These are phyloP conservation scores for Tonatia bakeri DNA, from an alignment of 2,113 vertebrate species.

Conservation along the genomic window DNA sequence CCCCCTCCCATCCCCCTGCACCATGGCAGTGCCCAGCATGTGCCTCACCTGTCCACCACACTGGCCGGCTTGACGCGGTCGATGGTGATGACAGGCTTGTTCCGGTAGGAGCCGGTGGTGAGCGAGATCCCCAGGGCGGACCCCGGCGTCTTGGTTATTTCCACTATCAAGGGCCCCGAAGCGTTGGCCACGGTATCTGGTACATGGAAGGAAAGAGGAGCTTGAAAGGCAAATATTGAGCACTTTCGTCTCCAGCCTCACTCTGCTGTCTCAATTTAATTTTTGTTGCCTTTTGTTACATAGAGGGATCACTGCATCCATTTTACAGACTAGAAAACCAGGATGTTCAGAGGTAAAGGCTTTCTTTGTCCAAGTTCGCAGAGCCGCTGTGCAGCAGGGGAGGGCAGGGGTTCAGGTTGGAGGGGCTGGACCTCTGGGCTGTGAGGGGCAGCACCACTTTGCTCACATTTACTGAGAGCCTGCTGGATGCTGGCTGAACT, in stretches of 20 bases:
- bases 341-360: neutral
- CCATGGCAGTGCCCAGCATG: rapidly evolving
- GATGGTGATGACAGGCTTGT: slow-evolving; percentile 93
- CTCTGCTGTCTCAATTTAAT: rapidly evolving
- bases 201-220: neutral
- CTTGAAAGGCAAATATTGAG: neutral
- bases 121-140: slow-evolving; percentile 91
- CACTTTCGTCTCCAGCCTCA: neutral
- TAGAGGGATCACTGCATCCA: neutral
- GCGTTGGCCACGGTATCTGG: slow-evolving; percentile 91
- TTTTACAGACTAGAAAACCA: neutral
- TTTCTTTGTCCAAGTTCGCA: neutral
- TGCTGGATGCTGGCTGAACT: neutral
- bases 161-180: slow-evolving; percentile 92
- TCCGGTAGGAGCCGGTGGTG: slow-evolving; percentile 84
- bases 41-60: slow-evolving; percentile 91
- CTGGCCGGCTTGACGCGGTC: slow-evolving; percentile 96
- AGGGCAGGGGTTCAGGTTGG: neutral
- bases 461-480: neutral
- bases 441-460: neutral
- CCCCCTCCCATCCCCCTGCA: rapidly evolving
- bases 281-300: neutral
- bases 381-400: neutral
- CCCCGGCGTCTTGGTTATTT: slow-evolving; percentile 89
- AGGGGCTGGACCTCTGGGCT: neutral